These are phyloP conservation scores for Neoniphon sammara DNA, from an alignment of 2,797 vertebrate genomes.

Conservation along the genomic window DNA sequence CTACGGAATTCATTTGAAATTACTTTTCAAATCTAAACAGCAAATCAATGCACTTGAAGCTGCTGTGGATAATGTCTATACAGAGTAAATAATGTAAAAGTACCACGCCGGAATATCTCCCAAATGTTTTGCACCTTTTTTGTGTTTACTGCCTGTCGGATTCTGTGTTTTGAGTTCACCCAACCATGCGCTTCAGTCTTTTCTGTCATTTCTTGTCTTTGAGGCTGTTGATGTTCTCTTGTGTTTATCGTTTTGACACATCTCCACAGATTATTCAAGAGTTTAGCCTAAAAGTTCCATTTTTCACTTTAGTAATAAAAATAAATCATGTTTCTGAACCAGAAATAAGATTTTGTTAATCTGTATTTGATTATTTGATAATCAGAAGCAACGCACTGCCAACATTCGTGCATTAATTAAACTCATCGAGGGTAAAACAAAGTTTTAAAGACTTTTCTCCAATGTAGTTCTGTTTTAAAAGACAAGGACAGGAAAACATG, in stretches of 20 bases:
- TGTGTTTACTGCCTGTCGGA: neutral
- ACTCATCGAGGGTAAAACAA: no score
- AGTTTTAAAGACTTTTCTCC: no score
- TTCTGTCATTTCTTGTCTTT: neutral
- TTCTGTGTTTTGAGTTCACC: neutral
- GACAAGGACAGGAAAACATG: no score
- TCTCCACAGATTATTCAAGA: conserved; percentile 5
- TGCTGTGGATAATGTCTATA: conserved; percentile 12
- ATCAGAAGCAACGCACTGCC: no score
- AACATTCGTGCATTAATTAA: no score
- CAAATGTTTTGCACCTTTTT: neutral
- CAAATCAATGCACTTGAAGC: neutral
- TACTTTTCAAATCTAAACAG: neutral
- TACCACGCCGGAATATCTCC: neutral
- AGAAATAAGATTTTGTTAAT: neutral
- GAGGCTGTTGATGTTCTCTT: neutral
- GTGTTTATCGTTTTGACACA: no score
- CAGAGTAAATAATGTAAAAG: neutral
- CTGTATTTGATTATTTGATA: no score
- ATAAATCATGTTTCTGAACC: neutral
- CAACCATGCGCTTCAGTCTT: neutral
- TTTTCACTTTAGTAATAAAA: neutral
- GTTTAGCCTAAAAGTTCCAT: neutral
- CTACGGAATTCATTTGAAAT: neutral
- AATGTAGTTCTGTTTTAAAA: no score